Conservation (phyloP, 2,113 vertebrate species). For the Ifrita kowaldi region DNA sequence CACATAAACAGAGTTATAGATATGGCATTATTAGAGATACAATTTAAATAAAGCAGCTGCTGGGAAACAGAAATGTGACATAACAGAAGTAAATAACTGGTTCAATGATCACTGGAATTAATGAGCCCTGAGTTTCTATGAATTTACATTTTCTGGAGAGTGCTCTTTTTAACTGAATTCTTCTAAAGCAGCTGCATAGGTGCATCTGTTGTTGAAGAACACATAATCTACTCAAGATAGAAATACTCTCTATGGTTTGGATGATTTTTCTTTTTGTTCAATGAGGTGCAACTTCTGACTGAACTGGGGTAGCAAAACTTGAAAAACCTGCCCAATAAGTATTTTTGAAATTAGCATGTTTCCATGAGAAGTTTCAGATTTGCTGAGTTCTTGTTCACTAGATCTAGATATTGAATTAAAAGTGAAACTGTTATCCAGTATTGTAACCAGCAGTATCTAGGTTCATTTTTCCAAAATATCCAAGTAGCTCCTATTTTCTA, state of each 20-base stretch:
- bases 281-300: background rate
- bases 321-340: background rate
- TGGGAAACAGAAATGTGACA: background rate
- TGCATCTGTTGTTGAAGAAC: background rate
- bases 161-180: background rate
- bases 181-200: rapidly evolving
- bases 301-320: background rate
- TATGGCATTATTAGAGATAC: background rate
- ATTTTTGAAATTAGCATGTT: background rate
- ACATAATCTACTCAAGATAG: background rate
- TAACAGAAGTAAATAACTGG: background rate
- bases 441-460: background rate
- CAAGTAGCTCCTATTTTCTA: background rate
- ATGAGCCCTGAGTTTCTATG: background rate
- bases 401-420: background rate
- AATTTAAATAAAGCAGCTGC: background rate
- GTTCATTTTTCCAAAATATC: background rate
- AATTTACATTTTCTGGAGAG: background rate
- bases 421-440: background rate
- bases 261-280: background rate
- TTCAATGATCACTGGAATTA: background rate
- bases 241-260: background rate
- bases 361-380: background rate
- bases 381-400: background rate
- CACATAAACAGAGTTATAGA: background rate